These are phyloP conservation scores for Drosophila algonquin DNA, from an alignment of 2,888 invertebrate genomes.

Conservation along the genomic window DNA sequence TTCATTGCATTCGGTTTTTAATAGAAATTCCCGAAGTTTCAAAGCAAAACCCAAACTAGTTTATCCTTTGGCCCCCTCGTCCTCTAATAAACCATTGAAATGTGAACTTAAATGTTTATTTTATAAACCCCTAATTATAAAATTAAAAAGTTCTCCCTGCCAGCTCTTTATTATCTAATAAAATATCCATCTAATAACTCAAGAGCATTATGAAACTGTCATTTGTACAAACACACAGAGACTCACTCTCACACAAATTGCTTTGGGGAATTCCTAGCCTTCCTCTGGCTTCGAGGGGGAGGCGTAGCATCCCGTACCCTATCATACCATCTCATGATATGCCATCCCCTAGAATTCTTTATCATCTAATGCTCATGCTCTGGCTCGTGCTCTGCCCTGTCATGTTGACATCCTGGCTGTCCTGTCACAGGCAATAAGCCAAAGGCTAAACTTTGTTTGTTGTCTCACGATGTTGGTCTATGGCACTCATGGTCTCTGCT, in stretches of 20 bases:
- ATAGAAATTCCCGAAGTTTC: background rate
- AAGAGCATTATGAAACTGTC: constrained; percentile 43
- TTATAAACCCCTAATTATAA: constrained; percentile 18
- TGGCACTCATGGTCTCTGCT: constrained; percentile 8
- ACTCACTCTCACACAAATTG: constrained; percentile 31
- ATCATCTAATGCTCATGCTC: background rate
- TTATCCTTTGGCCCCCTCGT: too few species aligned
- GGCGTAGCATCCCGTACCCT: constrained; percentile 13
- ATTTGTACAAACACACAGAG: constrained; percentile 15
- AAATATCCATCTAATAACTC: constrained; percentile 44
- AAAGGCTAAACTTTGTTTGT: constrained; percentile 45
- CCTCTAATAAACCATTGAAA: background rate
- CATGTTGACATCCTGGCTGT: constrained; percentile 39
- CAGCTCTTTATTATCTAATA: constrained; percentile 26
- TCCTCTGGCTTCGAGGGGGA: constrained; percentile 11
- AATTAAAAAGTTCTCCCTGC: constrained; percentile 34
- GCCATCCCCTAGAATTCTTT: background rate
- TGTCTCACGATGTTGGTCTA: constrained; percentile 26
- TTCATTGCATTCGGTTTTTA: constrained; percentile 5
- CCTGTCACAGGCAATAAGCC: constrained; percentile 30
- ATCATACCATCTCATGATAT: background rate
- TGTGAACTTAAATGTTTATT: constrained; percentile 14
- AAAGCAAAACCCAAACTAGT: too few species aligned
- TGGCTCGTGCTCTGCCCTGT: background rate
- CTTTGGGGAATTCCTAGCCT: constrained; percentile 32